phyloP scores from a whole-genome alignment of 2,888 invertebrate species.

The Scaeva pyrastri region DNA sequence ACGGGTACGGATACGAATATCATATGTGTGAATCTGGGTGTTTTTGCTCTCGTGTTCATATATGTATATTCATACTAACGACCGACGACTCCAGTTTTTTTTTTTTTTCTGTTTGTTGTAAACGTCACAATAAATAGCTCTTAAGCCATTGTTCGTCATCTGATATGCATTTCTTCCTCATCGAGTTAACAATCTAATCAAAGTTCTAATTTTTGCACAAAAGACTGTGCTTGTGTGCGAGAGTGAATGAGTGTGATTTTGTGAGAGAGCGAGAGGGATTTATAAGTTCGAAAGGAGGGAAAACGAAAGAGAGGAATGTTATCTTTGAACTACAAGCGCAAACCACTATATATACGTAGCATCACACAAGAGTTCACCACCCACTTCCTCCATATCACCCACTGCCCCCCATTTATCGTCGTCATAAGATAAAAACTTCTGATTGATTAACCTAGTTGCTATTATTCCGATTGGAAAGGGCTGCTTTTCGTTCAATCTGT shows the following conservation, averaged over 20 bases:
- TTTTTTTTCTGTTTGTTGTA: background rate
- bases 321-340: slow-evolving; percentile 52
- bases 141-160: slow-evolving; percentile 41
- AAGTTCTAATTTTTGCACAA: slow-evolving; percentile 63
- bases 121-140: slow-evolving; percentile 57
- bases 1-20: slow-evolving; percentile 41
- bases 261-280: slow-evolving; percentile 11
- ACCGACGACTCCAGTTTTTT: slow-evolving; percentile 7
- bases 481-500: slow-evolving; percentile 58
- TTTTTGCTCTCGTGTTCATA: background rate
- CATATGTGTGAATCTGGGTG: slow-evolving; percentile 36
- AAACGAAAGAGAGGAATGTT: slow-evolving; percentile 20
- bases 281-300: background rate
- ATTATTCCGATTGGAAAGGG: slow-evolving; percentile 55
- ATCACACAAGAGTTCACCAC: background rate
- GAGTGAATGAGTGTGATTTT: background rate
- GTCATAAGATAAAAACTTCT: slow-evolving; percentile 55
- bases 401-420: slow-evolving; percentile 37
- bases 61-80: slow-evolving; percentile 42
- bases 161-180: slow-evolving; percentile 68
- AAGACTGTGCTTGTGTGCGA: slow-evolving; percentile 18
- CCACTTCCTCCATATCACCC: slow-evolving; percentile 25
- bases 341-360: slow-evolving; percentile 1
- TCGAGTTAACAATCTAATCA: slow-evolving; percentile 69
- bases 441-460: slow-evolving; percentile 75